These are phyloP conservation scores for Hycleus phaleratus DNA, from an alignment of 1,140 invertebrate genomes.

Conservation along the genomic window DNA sequence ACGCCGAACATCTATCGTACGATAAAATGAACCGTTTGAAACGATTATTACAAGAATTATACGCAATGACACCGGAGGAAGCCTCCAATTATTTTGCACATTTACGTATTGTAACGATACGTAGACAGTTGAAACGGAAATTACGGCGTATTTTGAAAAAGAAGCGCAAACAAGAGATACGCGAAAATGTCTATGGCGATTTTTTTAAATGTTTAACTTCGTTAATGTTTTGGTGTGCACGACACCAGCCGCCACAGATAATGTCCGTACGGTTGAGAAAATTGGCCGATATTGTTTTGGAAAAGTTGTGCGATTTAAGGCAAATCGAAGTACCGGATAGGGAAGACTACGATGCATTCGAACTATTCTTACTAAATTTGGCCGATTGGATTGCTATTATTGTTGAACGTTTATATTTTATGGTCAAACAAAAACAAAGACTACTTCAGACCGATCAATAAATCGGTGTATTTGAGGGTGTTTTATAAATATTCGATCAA, in stretches of 20 bases:
- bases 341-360: conserved; percentile 19
- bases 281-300: conserved; percentile 30
- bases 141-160: conserved; percentile 16
- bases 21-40: conserved; percentile 26
- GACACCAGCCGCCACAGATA: conserved; percentile 18
- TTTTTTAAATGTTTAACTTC: conserved; percentile 23
- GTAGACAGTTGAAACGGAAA: conserved; percentile 22
- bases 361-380: conserved; percentile 20
- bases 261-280: conserved; percentile 30
- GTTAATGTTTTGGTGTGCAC: conserved; percentile 21
- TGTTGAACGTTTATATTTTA: conserved; percentile 29
- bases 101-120: conserved; percentile 13
- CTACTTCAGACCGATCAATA: no score
- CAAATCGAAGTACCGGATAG: conserved; percentile 23
- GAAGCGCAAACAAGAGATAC: conserved; percentile 13
- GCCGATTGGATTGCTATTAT: conserved; percentile 32
- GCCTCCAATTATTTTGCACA: conserved; percentile 32
- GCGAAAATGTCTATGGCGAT: conserved; percentile 19
- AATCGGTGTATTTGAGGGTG: no score
- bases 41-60: conserved; percentile 26
- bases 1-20: conserved; percentile 21
- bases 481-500: no score
- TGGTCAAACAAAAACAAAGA: background rate
- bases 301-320: conserved; percentile 27
- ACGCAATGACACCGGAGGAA: conserved; percentile 35